These are phyloP conservation scores for Neelides sp. DNA, from an alignment of 1,140 invertebrate genomes.

Conservation along the genomic window DNA sequence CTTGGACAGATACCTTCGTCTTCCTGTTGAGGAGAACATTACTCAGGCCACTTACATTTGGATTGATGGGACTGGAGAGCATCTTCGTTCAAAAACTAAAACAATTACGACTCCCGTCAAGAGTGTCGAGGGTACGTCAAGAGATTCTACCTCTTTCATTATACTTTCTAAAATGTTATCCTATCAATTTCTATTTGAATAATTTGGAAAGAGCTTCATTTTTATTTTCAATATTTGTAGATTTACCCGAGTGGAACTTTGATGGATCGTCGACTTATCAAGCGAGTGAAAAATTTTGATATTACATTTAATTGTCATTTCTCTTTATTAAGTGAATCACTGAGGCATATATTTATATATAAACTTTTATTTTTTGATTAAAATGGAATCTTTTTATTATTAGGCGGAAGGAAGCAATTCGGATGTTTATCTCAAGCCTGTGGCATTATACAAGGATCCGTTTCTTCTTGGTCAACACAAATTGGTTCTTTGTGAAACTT, in stretches of 20 bases:
- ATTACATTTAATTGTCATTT: no score
- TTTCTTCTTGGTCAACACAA: conserved; percentile 44
- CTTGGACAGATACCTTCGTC: conserved; percentile 53
- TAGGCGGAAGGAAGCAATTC: conserved; percentile 24
- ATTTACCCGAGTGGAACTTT: conserved; percentile 54
- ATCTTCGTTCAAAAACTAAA: conserved; percentile 23
- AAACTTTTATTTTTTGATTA: no score
- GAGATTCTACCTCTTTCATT: not conserved
- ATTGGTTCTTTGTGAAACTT: conserved; percentile 52
- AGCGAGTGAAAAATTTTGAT: conserved; percentile 40
- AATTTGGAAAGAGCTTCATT: not conserved
- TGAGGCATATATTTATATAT: no score
- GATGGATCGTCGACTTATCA: conserved; percentile 44
- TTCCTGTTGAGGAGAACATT: conserved; percentile 60
- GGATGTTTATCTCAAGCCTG: conserved; percentile 37
- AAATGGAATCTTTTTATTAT: not conserved
- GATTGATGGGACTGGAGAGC: conserved; percentile 73
- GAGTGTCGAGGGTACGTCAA: conserved; percentile 15
- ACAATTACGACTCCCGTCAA: conserved; percentile 10
- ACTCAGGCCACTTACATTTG: conserved; percentile 83
- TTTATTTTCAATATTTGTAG: conserved; percentile 31
- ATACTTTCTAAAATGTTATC: not conserved
- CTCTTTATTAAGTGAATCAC: no score
- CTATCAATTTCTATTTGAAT: not conserved
- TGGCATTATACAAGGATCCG: conserved; percentile 48